A percentile compares a stretch with the other conserved stretches of the same genome.
Evolutionary conservation across 2,113 vertebrate genomes (phyloP).

Genomic region (Eudorcas thomsonii): DNA sequence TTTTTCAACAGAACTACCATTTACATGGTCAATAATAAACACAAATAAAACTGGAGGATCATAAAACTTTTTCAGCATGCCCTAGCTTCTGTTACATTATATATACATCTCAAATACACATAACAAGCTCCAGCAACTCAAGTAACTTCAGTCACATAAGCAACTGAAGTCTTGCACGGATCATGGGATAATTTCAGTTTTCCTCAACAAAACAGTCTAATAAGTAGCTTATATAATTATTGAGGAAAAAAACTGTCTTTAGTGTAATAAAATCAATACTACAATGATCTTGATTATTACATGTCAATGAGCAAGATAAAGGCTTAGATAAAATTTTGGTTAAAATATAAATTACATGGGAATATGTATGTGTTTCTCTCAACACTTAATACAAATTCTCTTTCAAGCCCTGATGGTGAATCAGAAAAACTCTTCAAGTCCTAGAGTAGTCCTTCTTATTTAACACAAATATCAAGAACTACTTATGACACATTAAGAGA

Average conservation of each 20-base stretch:
- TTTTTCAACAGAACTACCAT: neutral
- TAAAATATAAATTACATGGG: constrained; percentile 7
- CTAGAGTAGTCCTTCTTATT: neutral
- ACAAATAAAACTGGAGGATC: neutral
- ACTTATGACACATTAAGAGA: neutral
- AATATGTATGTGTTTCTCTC: neutral
- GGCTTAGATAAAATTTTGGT: neutral
- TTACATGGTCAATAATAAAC: neutral
- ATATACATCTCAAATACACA: neutral
- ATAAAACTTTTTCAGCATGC: neutral
- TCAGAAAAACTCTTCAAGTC: neutral
- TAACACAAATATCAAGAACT: constrained; percentile 31
- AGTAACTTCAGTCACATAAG: neutral
- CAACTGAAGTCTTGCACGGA: too few relatives aligned
- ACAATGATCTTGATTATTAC: neutral
- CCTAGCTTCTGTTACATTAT: neutral
- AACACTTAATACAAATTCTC: neutral
- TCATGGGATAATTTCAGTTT: too few relatives aligned
- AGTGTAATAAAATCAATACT: too few relatives aligned
- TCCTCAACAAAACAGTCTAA: too few relatives aligned
- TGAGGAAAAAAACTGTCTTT: too few relatives aligned
- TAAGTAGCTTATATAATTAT: too few relatives aligned
- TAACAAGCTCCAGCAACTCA: neutral
- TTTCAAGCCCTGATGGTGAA: neutral
- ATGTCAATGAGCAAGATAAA: neutral